Base-by-base conservation (phyloP, 2,888 invertebrate genomes). In the Blera fallax region DNA sequence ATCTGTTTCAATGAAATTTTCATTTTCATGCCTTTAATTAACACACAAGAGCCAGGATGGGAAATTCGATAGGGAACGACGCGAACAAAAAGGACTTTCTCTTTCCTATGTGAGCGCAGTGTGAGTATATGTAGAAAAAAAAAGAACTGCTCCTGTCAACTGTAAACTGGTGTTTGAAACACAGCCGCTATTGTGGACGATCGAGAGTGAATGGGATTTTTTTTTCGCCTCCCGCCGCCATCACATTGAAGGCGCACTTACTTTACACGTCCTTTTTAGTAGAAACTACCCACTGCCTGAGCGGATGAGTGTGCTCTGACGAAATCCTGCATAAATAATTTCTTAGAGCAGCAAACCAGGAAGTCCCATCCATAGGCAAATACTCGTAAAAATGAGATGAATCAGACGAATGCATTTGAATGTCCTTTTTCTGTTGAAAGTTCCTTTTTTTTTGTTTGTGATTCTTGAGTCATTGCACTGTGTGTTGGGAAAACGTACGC, bases 391-490 rank as follows among this genome's bases (percentile, higher is more conserved):
- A 73, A 80, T 58, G 50, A 65, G 56, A 84, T 74, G 84, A 74
- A 69, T 84, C 80, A 70, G 48, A 60, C 58, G 76, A 81, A 70
- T 81, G 76, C 81, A 81, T 76, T 67, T 76, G 74, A 67, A 81
- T 72, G 52, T 85, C 60, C 60, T 70, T 50, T 73, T 48, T 81
- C 3, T 43, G 62, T 62, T 45, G 21, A 8, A 54, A 45, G 34
- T 78, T 67, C 54, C 70, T 65, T 60, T 84, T n/a, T n/a, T n/a
- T n/a, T n/a, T n/a, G n/a, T n/a, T 58, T 72, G 79, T 50, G 64
- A 64, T 79, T 73, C 43, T 65, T 76, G 45, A 80, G 84, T 80
- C 84, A 80, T 76, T 80, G 80, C 84, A 37, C 84, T 54, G 54
- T 34, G 34, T 56, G 81, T 32, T 11, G 40, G 45, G 21, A 43